A percentile compares a stretch with the other conserved stretches of the same genome.
These are phyloP conservation scores for Drosophila yooni DNA, from an alignment of 2,888 invertebrate species.

Conservation along the genomic window DNA sequence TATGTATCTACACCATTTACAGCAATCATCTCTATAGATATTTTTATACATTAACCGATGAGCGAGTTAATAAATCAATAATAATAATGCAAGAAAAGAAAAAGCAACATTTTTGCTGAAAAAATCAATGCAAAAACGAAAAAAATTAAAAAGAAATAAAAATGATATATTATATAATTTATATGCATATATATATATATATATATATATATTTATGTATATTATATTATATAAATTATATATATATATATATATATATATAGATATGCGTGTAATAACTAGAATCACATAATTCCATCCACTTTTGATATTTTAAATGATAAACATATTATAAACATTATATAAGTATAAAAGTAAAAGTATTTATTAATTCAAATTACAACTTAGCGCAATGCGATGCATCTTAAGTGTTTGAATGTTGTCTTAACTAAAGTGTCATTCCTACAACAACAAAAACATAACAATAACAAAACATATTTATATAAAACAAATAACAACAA, in stretches of 20 bases:
- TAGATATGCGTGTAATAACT: constrained; percentile 66
- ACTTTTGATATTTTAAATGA: constrained; percentile 80
- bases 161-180: constrained; percentile 43
- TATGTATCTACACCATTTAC: constrained; percentile 40
- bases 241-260: constrained; percentile 30
- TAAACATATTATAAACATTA: constrained; percentile 47
- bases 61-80: constrained; percentile 4
- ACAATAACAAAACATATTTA: constrained; percentile 15
- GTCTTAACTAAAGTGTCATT: constrained; percentile 61
- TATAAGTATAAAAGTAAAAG: constrained; percentile 27
- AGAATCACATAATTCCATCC: constrained; percentile 81
- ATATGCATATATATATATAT: constrained; percentile 36
- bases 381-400: constrained; percentile 48
- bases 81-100: background rate
- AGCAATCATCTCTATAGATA: constrained; percentile 41
- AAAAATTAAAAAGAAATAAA: constrained; percentile 45
- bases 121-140: constrained; percentile 16
- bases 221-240: constrained; percentile 28
- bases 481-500: constrained; percentile 27
- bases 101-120: constrained; percentile 41
- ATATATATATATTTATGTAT: constrained; percentile 27
- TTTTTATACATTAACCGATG: constrained; percentile 38
- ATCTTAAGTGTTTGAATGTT: constrained; percentile 69
- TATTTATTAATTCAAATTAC: constrained; percentile 45
- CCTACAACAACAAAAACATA: constrained; percentile 38